phyloP scores from a whole-genome alignment of 2,113 vertebrate genomes.

The Pterophyllum scalare region DNA sequence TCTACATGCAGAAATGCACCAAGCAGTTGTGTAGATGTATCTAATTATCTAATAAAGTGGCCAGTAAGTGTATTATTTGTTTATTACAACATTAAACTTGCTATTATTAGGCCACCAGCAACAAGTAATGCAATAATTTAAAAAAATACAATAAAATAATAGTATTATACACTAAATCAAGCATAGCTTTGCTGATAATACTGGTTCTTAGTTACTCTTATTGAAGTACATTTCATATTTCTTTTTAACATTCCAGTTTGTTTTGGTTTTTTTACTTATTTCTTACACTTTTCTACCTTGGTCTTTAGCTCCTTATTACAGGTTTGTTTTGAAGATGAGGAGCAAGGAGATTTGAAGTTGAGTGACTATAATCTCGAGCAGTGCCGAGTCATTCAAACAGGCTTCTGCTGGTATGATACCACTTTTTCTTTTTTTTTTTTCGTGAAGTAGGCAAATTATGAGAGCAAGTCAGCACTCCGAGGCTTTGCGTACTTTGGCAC shows the following conservation, averaged over 20 bases:
- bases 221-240: neutral
- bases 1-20: neutral
- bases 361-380: neutral
- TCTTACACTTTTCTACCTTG: neutral
- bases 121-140: neutral
- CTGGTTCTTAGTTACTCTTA: neutral
- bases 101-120: neutral
- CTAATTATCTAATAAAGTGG: neutral
- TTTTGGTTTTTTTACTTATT: neutral
- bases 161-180: neutral
- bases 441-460: conserved; percentile 10
- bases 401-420: conserved; percentile 10
- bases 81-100: neutral
- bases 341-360: neutral
- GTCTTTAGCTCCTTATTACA: neutral
- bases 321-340: neutral
- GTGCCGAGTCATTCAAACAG: neutral
- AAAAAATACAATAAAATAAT: neutral
- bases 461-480: conserved; percentile 20
- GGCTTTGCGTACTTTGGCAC: conserved; percentile 42
- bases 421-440: neutral
- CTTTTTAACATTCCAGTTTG: neutral
- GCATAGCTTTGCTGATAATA: no score
- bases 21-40: neutral
- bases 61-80: neutral